phyloP scores from a whole-genome alignment of 2,888 invertebrate species.

The Drosophila siamana region DNA sequence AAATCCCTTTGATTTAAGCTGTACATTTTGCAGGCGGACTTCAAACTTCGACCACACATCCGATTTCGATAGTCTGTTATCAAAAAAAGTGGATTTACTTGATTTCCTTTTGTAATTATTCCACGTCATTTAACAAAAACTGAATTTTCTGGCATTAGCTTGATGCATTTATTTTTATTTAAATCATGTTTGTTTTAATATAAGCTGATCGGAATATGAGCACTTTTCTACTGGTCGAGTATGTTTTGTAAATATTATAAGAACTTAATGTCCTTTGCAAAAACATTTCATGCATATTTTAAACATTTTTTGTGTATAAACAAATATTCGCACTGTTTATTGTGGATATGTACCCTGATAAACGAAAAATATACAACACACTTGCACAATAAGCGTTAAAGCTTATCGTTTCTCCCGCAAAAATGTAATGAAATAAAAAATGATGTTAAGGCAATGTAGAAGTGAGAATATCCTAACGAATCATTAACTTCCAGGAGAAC shows the following conservation, averaged over 20 bases:
- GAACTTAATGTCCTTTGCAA: constrained; percentile 24
- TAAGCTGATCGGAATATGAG: not conserved
- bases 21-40: too few relatives aligned
- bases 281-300: constrained; percentile 29
- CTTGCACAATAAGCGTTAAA: constrained; percentile 32
- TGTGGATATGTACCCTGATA: not conserved
- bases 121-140: not conserved
- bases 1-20: too few relatives aligned
- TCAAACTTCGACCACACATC: too few relatives aligned
- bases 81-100: not conserved
- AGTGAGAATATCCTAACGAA: not conserved
- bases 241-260: constrained; percentile 29
- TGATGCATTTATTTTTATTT: constrained; percentile 16
- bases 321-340: constrained; percentile 6
- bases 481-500: too few relatives aligned
- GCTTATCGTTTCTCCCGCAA: constrained; percentile 53
- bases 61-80: not conserved
- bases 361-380: not conserved
- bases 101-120: not conserved
- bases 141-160: constrained; percentile 4
- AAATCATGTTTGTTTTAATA: not conserved
- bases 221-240: not conserved
- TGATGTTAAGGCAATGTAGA: not conserved
- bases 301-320: constrained; percentile 25
- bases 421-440: constrained; percentile 7